phyloP scores from a whole-genome alignment of 2,797 vertebrate species.

The Lithobates sylvaticus region DNA sequence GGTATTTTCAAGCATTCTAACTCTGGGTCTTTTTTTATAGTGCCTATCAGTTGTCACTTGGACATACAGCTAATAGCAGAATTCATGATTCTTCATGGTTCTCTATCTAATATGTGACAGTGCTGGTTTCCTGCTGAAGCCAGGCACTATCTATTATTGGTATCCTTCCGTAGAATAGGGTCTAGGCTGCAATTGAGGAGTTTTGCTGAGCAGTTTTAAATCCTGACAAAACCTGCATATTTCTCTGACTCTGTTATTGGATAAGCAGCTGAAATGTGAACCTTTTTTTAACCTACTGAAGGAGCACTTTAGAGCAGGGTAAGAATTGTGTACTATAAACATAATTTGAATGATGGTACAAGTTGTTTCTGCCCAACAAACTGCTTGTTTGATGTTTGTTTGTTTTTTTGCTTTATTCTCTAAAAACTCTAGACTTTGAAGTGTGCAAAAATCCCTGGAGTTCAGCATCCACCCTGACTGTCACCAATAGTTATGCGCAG shows the following conservation, averaged over 20 bases:
- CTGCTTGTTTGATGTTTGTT: no score
- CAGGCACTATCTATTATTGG: slow-evolving; percentile 99
- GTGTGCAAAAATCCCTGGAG: no score
- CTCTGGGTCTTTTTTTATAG: slow-evolving; percentile 79
- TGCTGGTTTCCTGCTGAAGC: slow-evolving; percentile 88
- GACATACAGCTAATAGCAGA: slow-evolving; percentile 95
- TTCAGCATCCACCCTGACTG: no score
- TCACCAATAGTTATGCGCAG: no score
- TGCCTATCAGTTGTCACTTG: slow-evolving; percentile 69
- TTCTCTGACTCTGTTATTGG: slow-evolving; percentile 81
- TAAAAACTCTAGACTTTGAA: no score
- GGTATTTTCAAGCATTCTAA: slow-evolving; percentile 77
- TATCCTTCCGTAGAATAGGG: slow-evolving; percentile 97
- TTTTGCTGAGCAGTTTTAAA: slow-evolving; percentile 95
- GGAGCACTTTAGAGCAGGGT: slow-evolving; percentile 31
- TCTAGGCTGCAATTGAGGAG: slow-evolving; percentile 93
- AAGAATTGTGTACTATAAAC: neutral
- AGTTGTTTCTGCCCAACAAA: neutral
- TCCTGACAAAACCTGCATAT: slow-evolving; percentile 95
- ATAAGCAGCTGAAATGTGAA: slow-evolving; percentile 75
- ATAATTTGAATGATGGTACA: neutral
- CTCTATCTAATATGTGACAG: slow-evolving; percentile 96
- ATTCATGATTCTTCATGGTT: slow-evolving; percentile 95
- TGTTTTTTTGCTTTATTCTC: no score
- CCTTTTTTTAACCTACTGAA: slow-evolving; percentile 77